phyloP scores from a whole-genome alignment of 1,140 invertebrate genomes.

The Chrysomallon squamiferum region DNA sequence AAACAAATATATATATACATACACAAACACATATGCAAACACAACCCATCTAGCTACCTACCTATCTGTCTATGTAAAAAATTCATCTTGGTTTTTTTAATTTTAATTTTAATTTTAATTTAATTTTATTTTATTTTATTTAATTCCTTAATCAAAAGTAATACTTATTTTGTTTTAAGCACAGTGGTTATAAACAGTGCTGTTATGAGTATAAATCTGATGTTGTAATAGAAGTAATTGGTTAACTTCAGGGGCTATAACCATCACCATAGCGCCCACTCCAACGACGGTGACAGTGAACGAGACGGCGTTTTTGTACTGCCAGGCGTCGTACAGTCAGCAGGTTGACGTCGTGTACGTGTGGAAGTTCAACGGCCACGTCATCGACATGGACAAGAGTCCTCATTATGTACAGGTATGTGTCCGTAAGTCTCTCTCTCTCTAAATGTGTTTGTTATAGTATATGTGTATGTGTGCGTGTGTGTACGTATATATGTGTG shows the following conservation, averaged over 20 bases:
- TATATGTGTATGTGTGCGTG: slow-evolving; percentile 9
- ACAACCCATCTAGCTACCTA: too few species aligned
- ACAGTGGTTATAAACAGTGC: too few species aligned
- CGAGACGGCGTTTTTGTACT: slow-evolving; percentile 40
- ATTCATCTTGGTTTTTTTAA: too few species aligned
- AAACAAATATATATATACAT: too few species aligned
- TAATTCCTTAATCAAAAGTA: too few species aligned
- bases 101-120: too few species aligned
- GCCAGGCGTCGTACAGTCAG: slow-evolving; percentile 24
- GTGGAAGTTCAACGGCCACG: slow-evolving; percentile 41
- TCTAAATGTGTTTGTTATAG: neutral
- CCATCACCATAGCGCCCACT: slow-evolving; percentile 24
- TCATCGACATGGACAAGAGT: slow-evolving; percentile 29
- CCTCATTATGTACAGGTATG: slow-evolving; percentile 28
- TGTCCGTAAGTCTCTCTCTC: slow-evolving; percentile 10
- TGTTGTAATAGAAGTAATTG: too few species aligned
- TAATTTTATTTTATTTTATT: too few species aligned
- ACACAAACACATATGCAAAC: too few species aligned
- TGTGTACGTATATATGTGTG: slow-evolving; percentile 6
- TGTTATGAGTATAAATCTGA: too few species aligned
- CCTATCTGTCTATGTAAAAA: too few species aligned
- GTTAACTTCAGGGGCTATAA: slow-evolving; percentile 21
- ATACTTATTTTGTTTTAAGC: too few species aligned
- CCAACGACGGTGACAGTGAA: slow-evolving; percentile 23
- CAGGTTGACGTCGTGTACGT: slow-evolving; percentile 27